Percentiles rank a stretch among this genome's conserved stretches.
Conservation (phyloP, 2,113 vertebrate genomes). For the Chelonoidis abingdonii region DNA sequence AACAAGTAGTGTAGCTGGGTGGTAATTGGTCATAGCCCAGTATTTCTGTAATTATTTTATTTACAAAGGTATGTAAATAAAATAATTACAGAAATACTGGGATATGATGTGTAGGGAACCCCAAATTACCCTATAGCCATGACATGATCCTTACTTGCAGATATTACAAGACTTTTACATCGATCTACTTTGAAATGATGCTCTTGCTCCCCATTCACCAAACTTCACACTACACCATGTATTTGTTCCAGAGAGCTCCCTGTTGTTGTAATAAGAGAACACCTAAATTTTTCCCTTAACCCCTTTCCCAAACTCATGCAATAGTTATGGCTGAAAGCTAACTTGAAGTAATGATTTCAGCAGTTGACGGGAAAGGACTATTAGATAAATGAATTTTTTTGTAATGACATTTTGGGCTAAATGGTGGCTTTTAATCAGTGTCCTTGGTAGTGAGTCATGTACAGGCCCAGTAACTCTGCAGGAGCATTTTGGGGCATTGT, state of each 20-base stretch:
- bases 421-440: background rate
- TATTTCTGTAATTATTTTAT: no score
- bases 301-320: background rate
- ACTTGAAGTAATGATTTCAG: accelerated
- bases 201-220: background rate
- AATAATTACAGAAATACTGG: background rate
- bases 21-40: background rate
- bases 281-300: background rate
- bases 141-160: background rate
- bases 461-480: background rate
- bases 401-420: background rate
- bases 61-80: background rate
- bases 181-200: background rate
- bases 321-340: background rate
- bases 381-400: background rate
- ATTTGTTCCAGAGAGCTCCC: background rate
- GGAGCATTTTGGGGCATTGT: background rate
- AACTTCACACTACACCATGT: background rate
- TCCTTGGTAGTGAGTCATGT: background rate
- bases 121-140: background rate
- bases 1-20: background rate
- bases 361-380: background rate
- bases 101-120: background rate
- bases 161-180: background rate
- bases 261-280: background rate